Evolutionary conservation across 2,888 invertebrate species (phyloP).

Genomic region (Dicyrtomina minuta): DNA sequence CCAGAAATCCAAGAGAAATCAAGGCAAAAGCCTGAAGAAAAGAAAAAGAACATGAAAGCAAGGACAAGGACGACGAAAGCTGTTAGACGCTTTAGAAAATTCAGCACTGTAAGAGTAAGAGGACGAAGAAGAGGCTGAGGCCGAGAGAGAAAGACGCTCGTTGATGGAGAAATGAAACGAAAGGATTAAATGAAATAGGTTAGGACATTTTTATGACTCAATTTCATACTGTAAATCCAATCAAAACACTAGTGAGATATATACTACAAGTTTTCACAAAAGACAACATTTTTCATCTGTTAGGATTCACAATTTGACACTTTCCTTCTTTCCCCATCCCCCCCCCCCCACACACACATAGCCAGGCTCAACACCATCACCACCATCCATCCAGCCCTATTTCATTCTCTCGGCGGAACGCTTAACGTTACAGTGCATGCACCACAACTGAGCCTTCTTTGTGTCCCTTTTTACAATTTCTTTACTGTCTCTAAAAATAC

Average conservation of each 20-base stretch:
- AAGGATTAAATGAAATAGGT: constrained; percentile 20
- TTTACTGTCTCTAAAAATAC: too few relatives aligned
- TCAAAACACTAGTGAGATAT: constrained; percentile 33
- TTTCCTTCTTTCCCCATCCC: constrained; percentile 14
- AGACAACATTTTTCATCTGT: constrained; percentile 11
- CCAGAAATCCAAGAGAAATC: too few relatives aligned
- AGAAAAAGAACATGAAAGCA: too few relatives aligned
- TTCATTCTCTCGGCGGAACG: too few relatives aligned
- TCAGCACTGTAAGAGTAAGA: background rate
- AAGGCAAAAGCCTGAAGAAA: too few relatives aligned
- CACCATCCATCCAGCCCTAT: too few relatives aligned
- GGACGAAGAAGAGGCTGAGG: background rate
- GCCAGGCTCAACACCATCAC: too few relatives aligned
- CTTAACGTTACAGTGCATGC: too few relatives aligned
- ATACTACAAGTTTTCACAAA: constrained; percentile 23
- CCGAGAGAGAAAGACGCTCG: background rate
- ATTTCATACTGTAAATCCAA: constrained; percentile 33
- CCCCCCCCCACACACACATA: background rate
- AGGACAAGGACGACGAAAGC: too few relatives aligned
- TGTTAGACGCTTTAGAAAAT: too few relatives aligned
- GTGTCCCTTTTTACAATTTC: too few relatives aligned
- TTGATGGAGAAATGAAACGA: constrained; percentile 19
- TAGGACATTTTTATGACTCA: constrained; percentile 34
- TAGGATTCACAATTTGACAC: constrained; percentile 18
- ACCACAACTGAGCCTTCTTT: too few relatives aligned